A percentile compares a stretch with the other conserved stretches of the same genome.
Evolutionary conservation across 2,113 vertebrate genomes (phyloP).

Genomic region (Gasterosteus aculeatus): DNA sequence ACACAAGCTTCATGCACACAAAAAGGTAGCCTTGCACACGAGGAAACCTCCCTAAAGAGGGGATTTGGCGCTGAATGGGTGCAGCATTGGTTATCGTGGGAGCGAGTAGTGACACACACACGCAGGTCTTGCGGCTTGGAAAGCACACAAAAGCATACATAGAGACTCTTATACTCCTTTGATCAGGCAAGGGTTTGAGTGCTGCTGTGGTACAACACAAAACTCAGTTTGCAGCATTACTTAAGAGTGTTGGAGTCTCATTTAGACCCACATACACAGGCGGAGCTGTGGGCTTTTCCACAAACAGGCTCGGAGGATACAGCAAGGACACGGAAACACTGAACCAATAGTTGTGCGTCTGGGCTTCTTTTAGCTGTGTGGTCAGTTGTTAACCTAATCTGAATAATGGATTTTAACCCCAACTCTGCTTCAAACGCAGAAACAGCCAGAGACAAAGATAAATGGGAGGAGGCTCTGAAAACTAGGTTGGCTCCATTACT

Average conservation of each 20-base stretch:
- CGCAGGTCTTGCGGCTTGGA: slow-evolving; percentile 1
- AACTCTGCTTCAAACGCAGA: slow-evolving; percentile 27
- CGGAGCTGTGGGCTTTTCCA: background rate
- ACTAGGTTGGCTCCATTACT: slow-evolving; percentile 34
- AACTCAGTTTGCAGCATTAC: background rate
- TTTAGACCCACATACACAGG: background rate
- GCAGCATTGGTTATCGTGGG: slow-evolving; percentile 10
- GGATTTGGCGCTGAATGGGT: slow-evolving; percentile 12
- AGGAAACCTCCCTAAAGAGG: slow-evolving; percentile 10
- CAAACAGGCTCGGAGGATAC: background rate
- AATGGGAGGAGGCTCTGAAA: slow-evolving; percentile 36
- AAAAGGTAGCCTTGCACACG: slow-evolving; percentile 15
- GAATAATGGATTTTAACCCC: slow-evolving; percentile 62
- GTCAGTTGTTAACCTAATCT: slow-evolving; percentile 54
- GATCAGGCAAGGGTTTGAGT: background rate
- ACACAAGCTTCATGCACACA: slow-evolving; percentile 18
- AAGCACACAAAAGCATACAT: slow-evolving; percentile 15
- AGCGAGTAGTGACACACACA: slow-evolving; percentile 39
- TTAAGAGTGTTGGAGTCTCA: background rate
- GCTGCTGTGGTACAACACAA: background rate
- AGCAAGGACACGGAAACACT: slow-evolving; percentile 25
- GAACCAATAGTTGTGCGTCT: slow-evolving; percentile 29
- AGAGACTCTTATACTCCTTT: slow-evolving; percentile 9
- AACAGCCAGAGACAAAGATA: slow-evolving; percentile 27
- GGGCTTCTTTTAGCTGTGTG: slow-evolving; percentile 47